These are phyloP conservation scores for Lasiurus cinereus DNA, from an alignment of 2,113 vertebrate species.

Conservation along the genomic window DNA sequence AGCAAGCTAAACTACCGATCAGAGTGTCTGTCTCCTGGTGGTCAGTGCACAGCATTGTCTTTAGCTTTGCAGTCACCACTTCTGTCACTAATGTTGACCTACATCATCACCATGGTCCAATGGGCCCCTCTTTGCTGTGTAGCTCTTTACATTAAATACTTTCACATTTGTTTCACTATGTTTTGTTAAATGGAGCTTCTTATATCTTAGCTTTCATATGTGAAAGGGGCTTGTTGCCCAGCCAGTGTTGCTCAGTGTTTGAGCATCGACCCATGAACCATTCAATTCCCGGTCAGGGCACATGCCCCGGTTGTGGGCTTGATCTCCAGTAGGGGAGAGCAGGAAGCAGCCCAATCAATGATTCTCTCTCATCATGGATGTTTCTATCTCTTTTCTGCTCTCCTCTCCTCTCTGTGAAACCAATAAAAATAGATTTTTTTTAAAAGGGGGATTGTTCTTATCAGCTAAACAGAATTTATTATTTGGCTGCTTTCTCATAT, in stretches of 20 bases:
- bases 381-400: no score
- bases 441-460: not conserved
- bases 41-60: not conserved
- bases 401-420: no score
- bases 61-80: not conserved
- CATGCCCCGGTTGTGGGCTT: no score
- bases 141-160: not conserved
- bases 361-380: no score
- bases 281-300: no score
- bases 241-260: no score
- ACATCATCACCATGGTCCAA: not conserved
- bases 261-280: no score
- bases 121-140: not conserved
- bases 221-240: not conserved
- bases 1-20: no score
- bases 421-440: no score
- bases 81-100: not conserved
- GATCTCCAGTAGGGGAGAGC: no score
- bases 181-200: conserved; percentile 10
- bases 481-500: not conserved
- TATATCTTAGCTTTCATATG: not conserved
- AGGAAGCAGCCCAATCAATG: no score
- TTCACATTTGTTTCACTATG: not conserved
- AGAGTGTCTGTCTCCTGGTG: no score
- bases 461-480: conserved; percentile 2